These are phyloP conservation scores for Zeus faber DNA, from an alignment of 2,113 vertebrate species.

Conservation along the genomic window DNA sequence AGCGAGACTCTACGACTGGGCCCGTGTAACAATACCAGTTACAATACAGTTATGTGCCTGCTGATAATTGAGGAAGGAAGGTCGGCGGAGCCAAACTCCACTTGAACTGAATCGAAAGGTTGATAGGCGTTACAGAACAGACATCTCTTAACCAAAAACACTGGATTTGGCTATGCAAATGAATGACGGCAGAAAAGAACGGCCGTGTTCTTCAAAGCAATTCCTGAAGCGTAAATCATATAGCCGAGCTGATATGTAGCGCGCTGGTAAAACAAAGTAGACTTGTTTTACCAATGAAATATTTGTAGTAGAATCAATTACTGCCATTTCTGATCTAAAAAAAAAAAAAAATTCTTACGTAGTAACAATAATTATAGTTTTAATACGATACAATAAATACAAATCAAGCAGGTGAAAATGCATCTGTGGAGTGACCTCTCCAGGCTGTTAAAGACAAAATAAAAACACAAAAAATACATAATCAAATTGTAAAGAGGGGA, in stretches of 20 bases:
- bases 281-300: constrained; percentile 55
- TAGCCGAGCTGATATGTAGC: constrained; percentile 40
- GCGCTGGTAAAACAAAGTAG: constrained; percentile 33
- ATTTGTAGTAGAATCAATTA: constrained; percentile 54
- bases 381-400: constrained; percentile 56
- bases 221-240: constrained; percentile 40
- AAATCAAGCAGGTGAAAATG: constrained; percentile 28
- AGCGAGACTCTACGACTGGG: constrained; percentile 8
- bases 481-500: constrained; percentile 57
- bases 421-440: constrained; percentile 30
- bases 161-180: background rate
- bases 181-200: background rate
- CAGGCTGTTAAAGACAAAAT: constrained; percentile 35
- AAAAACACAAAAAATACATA: constrained; percentile 40
- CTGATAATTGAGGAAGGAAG: background rate
- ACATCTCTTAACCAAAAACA: constrained; percentile 19
- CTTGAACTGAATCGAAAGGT: constrained; percentile 30
- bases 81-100: background rate
- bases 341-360: constrained; percentile 45
- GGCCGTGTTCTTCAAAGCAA: constrained; percentile 25
- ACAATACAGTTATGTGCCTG: constrained; percentile 35
- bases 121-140: too few relatives aligned
- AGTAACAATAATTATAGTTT: constrained; percentile 25
- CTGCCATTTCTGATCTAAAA: constrained; percentile 60
- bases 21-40: constrained; percentile 35